phyloP scores from a whole-genome alignment of 2,797 vertebrate genomes.

The Cirrhinus mrigala region DNA sequence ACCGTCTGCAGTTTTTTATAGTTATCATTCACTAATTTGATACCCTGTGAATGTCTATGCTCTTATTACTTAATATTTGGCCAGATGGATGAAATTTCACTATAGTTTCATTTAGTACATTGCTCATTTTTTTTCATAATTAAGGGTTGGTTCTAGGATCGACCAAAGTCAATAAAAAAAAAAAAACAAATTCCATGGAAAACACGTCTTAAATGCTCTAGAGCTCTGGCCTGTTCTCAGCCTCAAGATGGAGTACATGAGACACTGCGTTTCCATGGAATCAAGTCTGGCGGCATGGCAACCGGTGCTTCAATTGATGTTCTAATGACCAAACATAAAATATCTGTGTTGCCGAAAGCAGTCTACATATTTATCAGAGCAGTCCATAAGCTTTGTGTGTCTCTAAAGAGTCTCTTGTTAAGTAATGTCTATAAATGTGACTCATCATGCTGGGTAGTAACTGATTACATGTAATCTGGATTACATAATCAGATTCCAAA shows the following conservation, averaged over 20 bases:
- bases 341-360: background rate
- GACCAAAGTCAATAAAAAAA: background rate
- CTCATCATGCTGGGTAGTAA: background rate
- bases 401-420: background rate
- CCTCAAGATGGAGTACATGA: constrained; percentile 60
- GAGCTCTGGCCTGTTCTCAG: constrained; percentile 12
- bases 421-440: background rate
- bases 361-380: background rate
- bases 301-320: constrained; percentile 8
- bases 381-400: background rate
- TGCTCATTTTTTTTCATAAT: background rate
- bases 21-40: constrained; percentile 9
- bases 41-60: background rate
- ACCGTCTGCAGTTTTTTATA: constrained; percentile 18
- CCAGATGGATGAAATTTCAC: constrained; percentile 3
- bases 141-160: background rate
- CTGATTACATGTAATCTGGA: background rate
- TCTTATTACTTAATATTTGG: constrained; percentile 19
- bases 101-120: background rate
- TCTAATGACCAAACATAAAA: background rate
- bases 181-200: constrained; percentile 7
- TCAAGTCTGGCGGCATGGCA: constrained; percentile 47
- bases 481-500: background rate
- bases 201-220: constrained; percentile 26
- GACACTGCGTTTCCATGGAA: constrained; percentile 49